Conservation (phyloP, 2,113 vertebrate genomes). For the Calidris pugnax region DNA sequence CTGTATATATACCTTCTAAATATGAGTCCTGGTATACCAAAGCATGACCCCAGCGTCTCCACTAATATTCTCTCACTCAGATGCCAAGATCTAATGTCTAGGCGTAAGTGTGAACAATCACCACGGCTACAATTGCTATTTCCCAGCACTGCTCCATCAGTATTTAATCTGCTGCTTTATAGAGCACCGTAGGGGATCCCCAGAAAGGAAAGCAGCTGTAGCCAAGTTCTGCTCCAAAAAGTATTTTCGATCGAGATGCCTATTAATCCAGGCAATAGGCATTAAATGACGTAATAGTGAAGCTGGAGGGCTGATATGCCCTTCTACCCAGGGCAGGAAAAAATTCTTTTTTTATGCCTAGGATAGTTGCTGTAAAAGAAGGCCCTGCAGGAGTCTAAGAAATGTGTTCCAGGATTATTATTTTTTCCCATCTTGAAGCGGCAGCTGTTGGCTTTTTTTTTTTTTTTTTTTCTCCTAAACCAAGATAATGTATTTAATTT, state of each 20-base stretch:
- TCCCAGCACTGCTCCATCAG: slow-evolving; percentile 25
- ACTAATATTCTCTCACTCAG: neutral
- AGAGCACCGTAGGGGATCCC: slow-evolving; percentile 52
- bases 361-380: neutral
- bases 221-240: slow-evolving; percentile 64
- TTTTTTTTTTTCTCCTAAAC: neutral
- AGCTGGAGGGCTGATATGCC: slow-evolving; percentile 53
- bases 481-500: neutral
- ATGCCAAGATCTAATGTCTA: neutral
- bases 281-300: slow-evolving; percentile 38
- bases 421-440: neutral
- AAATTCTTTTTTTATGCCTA: neutral
- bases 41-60: neutral
- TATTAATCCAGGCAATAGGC: slow-evolving; percentile 47
- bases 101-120: slow-evolving; percentile 26
- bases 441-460: neutral
- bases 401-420: neutral
- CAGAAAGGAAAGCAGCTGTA: slow-evolving; percentile 58
- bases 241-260: slow-evolving; percentile 38
- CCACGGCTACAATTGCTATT: neutral
- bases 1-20: neutral
- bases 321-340: slow-evolving; percentile 37
- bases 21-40: neutral
- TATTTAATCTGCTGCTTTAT: slow-evolving; percentile 58
- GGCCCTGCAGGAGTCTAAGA: neutral